Evolutionary conservation across 1,140 invertebrate species (phyloP), one percentile per base, ranked within the genome.

Genomic region (Aphaenogaster floridana): DNA sequence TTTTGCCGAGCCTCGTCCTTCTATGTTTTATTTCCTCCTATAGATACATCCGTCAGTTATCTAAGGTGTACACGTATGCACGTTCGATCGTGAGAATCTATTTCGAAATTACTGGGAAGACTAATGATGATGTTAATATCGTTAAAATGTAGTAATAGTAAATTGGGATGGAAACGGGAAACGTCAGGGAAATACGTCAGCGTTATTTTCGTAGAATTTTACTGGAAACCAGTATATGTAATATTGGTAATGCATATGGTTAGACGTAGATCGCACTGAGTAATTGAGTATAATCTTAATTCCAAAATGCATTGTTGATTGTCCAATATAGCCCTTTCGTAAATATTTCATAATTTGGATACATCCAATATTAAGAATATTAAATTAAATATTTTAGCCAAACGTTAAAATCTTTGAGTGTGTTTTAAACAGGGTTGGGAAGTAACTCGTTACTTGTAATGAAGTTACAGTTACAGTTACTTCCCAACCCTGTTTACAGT

Each of bases 1-100:
- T 83, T 88, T 80, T 77, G 78, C 90, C 90, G 87, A 91, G 66
- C 86, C 86, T 63, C 86, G 13, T 86, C 9, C 74, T 45, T 52
- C 69, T 81, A 36, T 59, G 81, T 88, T 90, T 91, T 88, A 90
- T 90, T 91, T 84, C 64, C 71, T 78, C 48, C 48, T 48, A 52
- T 66, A 57, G 57, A 48, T 79, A 86, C 42, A 54, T 86, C 71
- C 83, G 50, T 45, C 66, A 71, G 66, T 54, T 88, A 89, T 86
- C 88, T 86, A 72, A 85, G 39, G 4, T 39, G 54, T 50, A 61
- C 42, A 77, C 64, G 36, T n/a, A 28, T 34, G 59, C 45, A 85
- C 34, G 34, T 54, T 86, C 39, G 68, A 83, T 74, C 68, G 54
- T 54, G 80, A 39, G 52, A 74, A 74, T 74, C 68, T 83, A 83